Evolutionary conservation across 1,140 invertebrate genomes (phyloP).

Genomic region (Penaeus indicus): DNA sequence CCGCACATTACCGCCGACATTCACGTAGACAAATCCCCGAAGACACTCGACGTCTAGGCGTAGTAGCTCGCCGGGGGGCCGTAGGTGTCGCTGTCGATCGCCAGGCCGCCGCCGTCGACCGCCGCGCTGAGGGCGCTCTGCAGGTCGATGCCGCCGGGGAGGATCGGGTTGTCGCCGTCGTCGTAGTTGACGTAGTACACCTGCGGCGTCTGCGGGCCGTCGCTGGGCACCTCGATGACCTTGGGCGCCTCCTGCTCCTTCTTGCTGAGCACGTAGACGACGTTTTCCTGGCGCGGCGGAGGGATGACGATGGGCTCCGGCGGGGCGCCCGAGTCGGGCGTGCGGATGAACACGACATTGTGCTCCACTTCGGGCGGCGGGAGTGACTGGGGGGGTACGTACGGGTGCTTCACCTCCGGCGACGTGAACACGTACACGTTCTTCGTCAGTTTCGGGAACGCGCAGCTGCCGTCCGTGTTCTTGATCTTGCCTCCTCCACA

Average conservation of each 20-base stretch:
- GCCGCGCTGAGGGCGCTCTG: slow-evolving; percentile 55
- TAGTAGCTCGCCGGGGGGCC: not conserved
- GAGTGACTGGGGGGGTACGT: slow-evolving; percentile 42
- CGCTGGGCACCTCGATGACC: slow-evolving; percentile 59
- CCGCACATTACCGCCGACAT: not conserved
- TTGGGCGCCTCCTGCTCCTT: slow-evolving; percentile 37
- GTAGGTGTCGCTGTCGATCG: slow-evolving; percentile 21
- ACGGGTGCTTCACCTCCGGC: slow-evolving; percentile 35
- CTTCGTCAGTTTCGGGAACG: slow-evolving; percentile 51
- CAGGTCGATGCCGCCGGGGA: slow-evolving; percentile 58
- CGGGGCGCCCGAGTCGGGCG: slow-evolving; percentile 38
- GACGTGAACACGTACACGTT: slow-evolving; percentile 57
- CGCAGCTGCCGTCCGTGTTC: slow-evolving; percentile 58
- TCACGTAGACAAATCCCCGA: slow-evolving; percentile 6
- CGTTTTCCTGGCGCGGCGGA: slow-evolving; percentile 62
- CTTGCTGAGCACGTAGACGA: slow-evolving; percentile 65
- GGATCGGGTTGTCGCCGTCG: slow-evolving; percentile 56
- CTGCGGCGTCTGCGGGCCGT: slow-evolving; percentile 41
- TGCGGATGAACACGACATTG: slow-evolving; percentile 60
- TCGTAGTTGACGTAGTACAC: slow-evolving; percentile 63
- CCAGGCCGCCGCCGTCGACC: slow-evolving; percentile 25
- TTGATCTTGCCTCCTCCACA: slow-evolving; percentile 51
- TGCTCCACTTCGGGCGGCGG: slow-evolving; percentile 58
- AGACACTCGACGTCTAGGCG: not conserved
- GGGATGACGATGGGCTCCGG: slow-evolving; percentile 62